Evolutionary conservation across 1,140 invertebrate genomes (phyloP), one percentile per base, ranked within the genome.

Genomic region (Aphelinus certus): DNA sequence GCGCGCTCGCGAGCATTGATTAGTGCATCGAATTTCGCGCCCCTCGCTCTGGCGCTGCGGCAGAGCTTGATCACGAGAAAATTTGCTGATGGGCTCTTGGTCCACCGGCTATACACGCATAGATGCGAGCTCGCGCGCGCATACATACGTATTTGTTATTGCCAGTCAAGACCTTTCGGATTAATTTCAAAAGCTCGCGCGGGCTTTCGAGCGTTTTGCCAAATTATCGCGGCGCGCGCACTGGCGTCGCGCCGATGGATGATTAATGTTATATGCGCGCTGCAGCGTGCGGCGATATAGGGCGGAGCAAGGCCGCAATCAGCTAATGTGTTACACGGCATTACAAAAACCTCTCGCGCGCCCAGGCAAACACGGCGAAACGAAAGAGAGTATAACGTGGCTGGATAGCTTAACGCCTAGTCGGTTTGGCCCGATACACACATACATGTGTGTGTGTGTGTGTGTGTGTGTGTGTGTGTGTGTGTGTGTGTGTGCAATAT

Each of bases 251-350:
- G 43, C 46, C 10, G 64, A 74, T 68, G 56, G 57, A 68, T 68
- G 65, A 74, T 68, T 74, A 74, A 74, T 67, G 64, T 53, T 53
- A 10, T n/a, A n/a, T 43, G 10, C 46, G 67, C 5, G 42, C 3
- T 9, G 3, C 57, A 7, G 43, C 58, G 6, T 72, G 45, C 42
- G 1, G n/a, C 57, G 57, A 10, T 57, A 42, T 26, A 10, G 57
- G 58, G 45, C 49, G 10, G 10, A 1, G 43, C 9, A 1, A 26
- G n/a, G 3, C 9, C 42, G 58, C 73, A 75, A 75, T 75, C 67
- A 70, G 61, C 73, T 75, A 75, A 75, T 70, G 67, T 48, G 42
- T 47, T 45, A 53, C 9, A 61, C 60, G 60, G 46, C 7, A 65
- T 65, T 65, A 65, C 48, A 65, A 65, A 65, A 65, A 1, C 9